phyloP scores from a whole-genome alignment of 2,888 invertebrate genomes.

The Conchocele bisecta region DNA sequence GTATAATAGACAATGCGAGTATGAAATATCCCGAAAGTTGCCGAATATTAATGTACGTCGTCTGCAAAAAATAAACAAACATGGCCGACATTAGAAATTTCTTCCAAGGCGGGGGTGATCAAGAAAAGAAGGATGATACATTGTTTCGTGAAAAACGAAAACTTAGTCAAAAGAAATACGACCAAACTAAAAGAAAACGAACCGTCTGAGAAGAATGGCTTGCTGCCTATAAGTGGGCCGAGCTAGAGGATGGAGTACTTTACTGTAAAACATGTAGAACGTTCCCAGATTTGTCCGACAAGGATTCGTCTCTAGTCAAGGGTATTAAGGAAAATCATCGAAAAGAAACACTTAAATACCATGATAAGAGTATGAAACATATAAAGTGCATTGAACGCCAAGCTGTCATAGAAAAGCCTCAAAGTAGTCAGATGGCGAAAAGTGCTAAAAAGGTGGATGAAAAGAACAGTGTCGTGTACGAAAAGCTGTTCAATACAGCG shows the following conservation, averaged over 20 bases:
- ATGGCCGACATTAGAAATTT: no score
- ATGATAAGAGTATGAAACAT: constrained; percentile 36
- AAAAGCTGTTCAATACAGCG: constrained; percentile 29
- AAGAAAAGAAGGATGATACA: not conserved
- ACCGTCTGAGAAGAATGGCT: not conserved
- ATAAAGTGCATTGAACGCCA: constrained; percentile 8
- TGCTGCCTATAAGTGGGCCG: constrained; percentile 3
- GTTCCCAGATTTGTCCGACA: not conserved
- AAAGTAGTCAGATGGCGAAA: constrained; percentile 6
- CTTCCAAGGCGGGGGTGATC: constrained; percentile 9
- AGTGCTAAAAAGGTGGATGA: constrained; percentile 16
- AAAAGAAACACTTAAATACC: constrained; percentile 27
- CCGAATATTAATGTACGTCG: no score
- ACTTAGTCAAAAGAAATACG: not conserved
- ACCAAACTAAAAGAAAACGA: constrained; percentile 2
- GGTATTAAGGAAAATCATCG: constrained; percentile 7
- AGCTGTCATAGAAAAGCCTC: constrained; percentile 12
- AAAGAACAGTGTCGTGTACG: not conserved
- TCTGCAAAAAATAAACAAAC: no score
- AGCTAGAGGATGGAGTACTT: not conserved
- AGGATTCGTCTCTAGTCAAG: constrained; percentile 9
- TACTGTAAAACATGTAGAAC: constrained; percentile 1
- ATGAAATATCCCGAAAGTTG: no score
- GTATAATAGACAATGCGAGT: no score
- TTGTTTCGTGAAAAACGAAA: not conserved